Conservation (phyloP, 2,888 invertebrate species). For the Stenurella melanura region DNA sequence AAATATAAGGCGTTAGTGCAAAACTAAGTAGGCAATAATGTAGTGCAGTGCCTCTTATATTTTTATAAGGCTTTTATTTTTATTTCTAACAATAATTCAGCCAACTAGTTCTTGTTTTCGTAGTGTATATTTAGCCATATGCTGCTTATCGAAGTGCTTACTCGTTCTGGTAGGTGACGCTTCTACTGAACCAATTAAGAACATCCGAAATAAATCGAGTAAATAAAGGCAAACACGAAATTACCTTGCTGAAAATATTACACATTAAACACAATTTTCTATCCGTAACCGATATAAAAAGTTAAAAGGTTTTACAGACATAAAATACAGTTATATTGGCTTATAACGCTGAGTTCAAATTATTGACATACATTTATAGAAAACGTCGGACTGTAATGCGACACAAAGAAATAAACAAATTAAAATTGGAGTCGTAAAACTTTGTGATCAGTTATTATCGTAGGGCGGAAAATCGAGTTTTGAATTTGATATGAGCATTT, state of each 20-base stretch:
- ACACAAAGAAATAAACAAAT: conserved; percentile 38
- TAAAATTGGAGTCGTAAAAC: conserved; percentile 33
- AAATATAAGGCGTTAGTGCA: no score
- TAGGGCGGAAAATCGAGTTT: conserved; percentile 11
- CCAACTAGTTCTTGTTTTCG: no score
- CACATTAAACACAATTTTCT: background rate
- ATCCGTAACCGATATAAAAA: background rate
- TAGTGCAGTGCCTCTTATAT: no score
- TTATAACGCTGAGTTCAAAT: background rate
- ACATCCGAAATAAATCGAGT: background rate
- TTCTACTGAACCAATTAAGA: background rate
- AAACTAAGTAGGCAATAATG: no score
- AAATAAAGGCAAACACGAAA: background rate
- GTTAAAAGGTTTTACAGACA: conserved; percentile 12
- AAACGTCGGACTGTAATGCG: conserved; percentile 2
- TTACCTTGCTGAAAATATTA: background rate
- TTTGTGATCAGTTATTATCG: conserved; percentile 30
- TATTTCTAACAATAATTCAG: no score
- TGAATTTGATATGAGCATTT: conserved; percentile 31
- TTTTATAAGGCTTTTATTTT: no score
- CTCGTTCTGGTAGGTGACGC: no score
- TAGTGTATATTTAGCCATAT: no score
- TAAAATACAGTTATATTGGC: background rate
- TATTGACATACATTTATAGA: conserved; percentile 1
- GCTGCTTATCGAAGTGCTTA: no score